These are phyloP conservation scores for Agapornis roseicollis DNA, from an alignment of 2,113 vertebrate species.

Conservation along the genomic window DNA sequence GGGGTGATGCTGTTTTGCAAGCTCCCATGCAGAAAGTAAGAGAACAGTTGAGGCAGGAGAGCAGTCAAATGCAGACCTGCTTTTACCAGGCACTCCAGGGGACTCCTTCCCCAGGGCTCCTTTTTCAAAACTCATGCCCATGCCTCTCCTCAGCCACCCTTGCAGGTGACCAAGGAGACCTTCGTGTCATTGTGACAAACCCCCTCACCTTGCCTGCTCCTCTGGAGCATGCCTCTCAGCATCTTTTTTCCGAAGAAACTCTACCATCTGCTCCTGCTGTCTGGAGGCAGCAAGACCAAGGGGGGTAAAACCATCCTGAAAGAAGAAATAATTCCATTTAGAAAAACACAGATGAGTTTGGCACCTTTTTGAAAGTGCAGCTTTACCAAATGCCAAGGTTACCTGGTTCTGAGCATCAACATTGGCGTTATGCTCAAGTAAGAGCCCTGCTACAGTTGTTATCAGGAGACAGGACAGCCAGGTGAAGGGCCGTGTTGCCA, in stretches of 20 bases:
- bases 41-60: background rate
- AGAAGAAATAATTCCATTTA: slow-evolving; percentile 13
- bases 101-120: background rate
- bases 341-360: background rate
- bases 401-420: slow-evolving; percentile 84
- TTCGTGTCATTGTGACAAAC: background rate
- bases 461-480: slow-evolving; percentile 73
- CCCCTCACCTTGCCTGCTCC: slow-evolving; percentile 46
- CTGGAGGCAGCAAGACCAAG: slow-evolving; percentile 78
- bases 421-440: slow-evolving; percentile 75
- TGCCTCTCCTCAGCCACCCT: background rate
- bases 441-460: slow-evolving; percentile 63
- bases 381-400: background rate
- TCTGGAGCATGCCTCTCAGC: slow-evolving; percentile 70
- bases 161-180: background rate
- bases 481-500: too few species aligned
- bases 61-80: background rate
- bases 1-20: background rate
- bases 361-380: background rate
- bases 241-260: slow-evolving; percentile 76
- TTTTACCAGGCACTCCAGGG: background rate
- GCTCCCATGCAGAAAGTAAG: background rate
- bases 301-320: slow-evolving; percentile 79
- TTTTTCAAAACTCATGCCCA: background rate
- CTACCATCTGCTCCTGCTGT: slow-evolving; percentile 74